These are phyloP conservation scores for Drosophila repletoides DNA, from an alignment of 1,140 invertebrate genomes.

Conservation along the genomic window DNA sequence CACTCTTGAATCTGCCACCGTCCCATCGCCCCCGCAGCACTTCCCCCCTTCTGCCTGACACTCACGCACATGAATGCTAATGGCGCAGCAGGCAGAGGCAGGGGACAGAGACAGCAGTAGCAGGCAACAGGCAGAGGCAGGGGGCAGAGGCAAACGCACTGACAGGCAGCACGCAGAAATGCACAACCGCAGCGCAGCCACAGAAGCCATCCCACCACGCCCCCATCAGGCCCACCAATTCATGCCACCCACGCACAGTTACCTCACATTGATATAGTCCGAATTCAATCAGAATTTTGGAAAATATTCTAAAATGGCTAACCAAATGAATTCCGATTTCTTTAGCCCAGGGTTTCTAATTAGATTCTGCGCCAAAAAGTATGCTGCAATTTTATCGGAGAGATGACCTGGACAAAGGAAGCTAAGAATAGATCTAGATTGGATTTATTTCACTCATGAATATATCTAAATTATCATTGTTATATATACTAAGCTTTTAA, in stretches of 20 bases:
- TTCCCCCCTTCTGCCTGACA: background rate
- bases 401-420: too few relatives aligned
- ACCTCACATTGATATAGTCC: conserved; percentile 16
- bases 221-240: background rate
- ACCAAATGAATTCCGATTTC: too few relatives aligned
- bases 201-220: conserved; percentile 40
- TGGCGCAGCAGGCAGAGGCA: conserved; percentile 15
- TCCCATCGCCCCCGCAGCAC: conserved; percentile 3
- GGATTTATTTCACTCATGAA: too few relatives aligned
- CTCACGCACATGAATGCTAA: conserved; percentile 73
- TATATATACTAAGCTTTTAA: too few relatives aligned
- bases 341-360: too few relatives aligned
- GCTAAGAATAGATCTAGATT: too few relatives aligned
- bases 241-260: conserved; percentile 8
- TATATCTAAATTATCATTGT: too few relatives aligned
- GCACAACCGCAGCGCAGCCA: conserved; percentile 67
- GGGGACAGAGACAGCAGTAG: background rate
- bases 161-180: conserved; percentile 69
- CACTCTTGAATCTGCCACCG: background rate
- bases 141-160: conserved; percentile 14
- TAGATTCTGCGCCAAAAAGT: too few relatives aligned
- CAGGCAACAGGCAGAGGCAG: conserved; percentile 2
- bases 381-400: too few relatives aligned
- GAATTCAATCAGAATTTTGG: too few relatives aligned
- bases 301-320: background rate